Base-by-base conservation (phyloP, 2,797 vertebrate genomes). In the Choloepus didactylus region DNA sequence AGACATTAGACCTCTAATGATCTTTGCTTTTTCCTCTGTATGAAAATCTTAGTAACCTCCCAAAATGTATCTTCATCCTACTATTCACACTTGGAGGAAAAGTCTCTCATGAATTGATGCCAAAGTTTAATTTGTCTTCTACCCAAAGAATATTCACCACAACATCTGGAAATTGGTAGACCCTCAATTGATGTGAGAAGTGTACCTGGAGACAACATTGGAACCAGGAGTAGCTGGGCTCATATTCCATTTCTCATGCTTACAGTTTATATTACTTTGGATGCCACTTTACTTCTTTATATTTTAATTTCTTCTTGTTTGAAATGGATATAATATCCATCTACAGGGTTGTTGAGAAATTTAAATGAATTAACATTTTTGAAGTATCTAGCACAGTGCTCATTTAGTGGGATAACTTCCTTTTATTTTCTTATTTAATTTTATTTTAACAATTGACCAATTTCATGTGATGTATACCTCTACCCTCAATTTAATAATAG, bases 221-320 rank as follows among this genome's bases (percentile, higher is more conserved):
- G 64, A 84, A 60, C 15, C 14, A 29, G 54, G 23, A 10, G 6
- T 77, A 59, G 31, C 38, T 2, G 14, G 19, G 5, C 44, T 85
- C 56, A 69, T 35, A 66, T 86, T 9, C 35, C 15, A 44, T 0
- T 38, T 79, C 46, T 87, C 49, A 27, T 69, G 19, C 29, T 67
- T 76, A 6, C 1, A 81, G 54, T 23, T 90, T 86, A 49, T 49
- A 35, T 89, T 41, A 51, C 64, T 93, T 80, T 87, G 54, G 5
- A 72, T 44, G 35, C 73, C 80, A 23, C 4, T 62, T 86, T 85
- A 82, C 5, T 60, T 66, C 15, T 6, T 66, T 82, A 21, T 25
- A 35, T 51, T 86, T 96, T 87, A 93, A 49, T 84, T 87, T 76
- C 4, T 77, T 91, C 31, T 56, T 77, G 51, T 92, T 92, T 95